These are phyloP conservation scores for Silurus lanzhouensis DNA, from an alignment of 2,797 vertebrate genomes.

Conservation along the genomic window DNA sequence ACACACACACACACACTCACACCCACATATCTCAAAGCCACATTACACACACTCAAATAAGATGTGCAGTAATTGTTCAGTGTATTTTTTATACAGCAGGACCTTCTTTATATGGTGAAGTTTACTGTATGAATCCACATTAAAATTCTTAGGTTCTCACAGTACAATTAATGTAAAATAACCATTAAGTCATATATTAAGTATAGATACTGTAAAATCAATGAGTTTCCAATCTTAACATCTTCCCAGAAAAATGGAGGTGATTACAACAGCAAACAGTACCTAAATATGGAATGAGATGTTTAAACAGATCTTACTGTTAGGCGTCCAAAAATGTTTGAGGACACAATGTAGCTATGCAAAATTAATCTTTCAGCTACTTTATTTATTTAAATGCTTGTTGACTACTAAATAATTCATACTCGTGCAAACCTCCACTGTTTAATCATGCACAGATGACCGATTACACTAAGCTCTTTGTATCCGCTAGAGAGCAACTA, in stretches of 20 bases:
- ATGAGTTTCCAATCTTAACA: too few relatives aligned
- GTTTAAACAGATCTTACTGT: too few relatives aligned
- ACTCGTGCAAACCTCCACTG: neutral
- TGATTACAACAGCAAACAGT: too few relatives aligned
- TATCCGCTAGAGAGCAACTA: conserved; percentile 18
- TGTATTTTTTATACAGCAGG: neutral
- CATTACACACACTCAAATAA: neutral
- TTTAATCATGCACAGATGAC: neutral
- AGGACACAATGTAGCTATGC: neutral
- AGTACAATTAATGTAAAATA: too few relatives aligned
- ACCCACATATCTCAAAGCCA: neutral
- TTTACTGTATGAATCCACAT: neutral
- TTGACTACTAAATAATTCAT: neutral
- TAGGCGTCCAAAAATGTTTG: too few relatives aligned
- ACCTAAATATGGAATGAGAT: too few relatives aligned
- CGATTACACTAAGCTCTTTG: neutral
- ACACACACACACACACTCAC: too few relatives aligned
- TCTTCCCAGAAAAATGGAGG: too few relatives aligned
- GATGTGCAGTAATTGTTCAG: neutral
- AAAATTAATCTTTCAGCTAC: neutral
- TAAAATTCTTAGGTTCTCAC: too few relatives aligned
- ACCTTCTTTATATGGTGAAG: neutral
- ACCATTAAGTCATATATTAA: too few relatives aligned
- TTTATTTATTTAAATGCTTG: neutral
- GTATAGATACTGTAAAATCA: too few relatives aligned